Conservation (phyloP, 2,113 vertebrate species). For the Tenrec ecaudatus region DNA sequence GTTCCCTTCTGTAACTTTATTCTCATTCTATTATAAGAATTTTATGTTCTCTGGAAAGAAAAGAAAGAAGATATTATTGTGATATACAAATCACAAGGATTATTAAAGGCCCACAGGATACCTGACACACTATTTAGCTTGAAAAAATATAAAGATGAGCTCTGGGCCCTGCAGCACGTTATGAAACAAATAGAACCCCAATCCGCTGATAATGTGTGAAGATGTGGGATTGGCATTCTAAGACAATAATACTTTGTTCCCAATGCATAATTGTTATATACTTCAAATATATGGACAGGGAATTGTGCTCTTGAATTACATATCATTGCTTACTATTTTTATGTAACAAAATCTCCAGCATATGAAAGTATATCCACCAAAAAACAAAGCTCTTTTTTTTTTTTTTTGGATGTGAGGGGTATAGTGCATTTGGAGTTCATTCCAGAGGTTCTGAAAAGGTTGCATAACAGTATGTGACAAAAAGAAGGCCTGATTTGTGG, state of each 20-base stretch:
- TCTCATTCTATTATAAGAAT: conserved; percentile 56
- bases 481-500: too few species aligned
- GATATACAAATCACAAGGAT: conserved; percentile 29
- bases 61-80: conserved; percentile 36
- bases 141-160: conserved; percentile 19
- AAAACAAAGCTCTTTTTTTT: too few species aligned
- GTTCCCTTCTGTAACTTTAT: conserved; percentile 42
- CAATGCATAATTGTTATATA: conserved; percentile 17
- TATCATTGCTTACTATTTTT: conserved; percentile 19
- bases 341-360: conserved; percentile 33
- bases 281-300: conserved; percentile 52
- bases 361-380: not conserved
- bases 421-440: too few species aligned
- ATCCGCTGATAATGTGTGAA: conserved; percentile 42
- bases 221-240: conserved; percentile 34
- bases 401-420: too few species aligned
- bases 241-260: conserved; percentile 26
- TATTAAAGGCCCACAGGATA: conserved; percentile 40
- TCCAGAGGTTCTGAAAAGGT: too few species aligned
- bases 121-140: not conserved
- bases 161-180: conserved; percentile 27
- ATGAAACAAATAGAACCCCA: conserved; percentile 27
- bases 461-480: too few species aligned
- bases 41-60: conserved; percentile 36
- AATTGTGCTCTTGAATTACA: not conserved